Evolutionary conservation across 2,797 vertebrate genomes (phyloP), one percentile per base, ranked within the genome.

Genomic region (Sebastes matsubarae): DNA sequence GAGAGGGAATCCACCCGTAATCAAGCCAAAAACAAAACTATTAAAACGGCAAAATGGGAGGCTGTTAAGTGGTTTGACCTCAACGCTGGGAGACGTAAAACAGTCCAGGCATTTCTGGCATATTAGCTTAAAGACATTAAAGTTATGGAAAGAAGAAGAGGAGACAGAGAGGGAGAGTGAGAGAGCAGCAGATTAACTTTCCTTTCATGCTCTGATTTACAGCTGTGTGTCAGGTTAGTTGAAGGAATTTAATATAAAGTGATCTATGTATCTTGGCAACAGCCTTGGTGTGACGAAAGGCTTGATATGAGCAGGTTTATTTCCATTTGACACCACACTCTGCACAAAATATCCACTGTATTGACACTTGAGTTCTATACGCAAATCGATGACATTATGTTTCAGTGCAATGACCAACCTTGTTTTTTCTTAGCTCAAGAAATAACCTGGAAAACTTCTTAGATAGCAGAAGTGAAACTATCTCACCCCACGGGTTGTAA

Each of bases 171-270:
- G 16, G 8, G 29, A 3, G 64, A 71, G 22, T 34, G 20, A 20
- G 46, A 80, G 73, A 82, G 86, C 88, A 92, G 61, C 73, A 87
- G 79, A 86, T 89, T 89, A 87, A 87, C 83, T 89, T 85, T 86
- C 59, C 83, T 93, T 93, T 94, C 89, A 92, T 81, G 80, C 88
- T 84, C 87, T 93, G 92, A 94, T 95, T 95, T 95, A 93, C 92
- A 86, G 89, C 92, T 63, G 87, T 85, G 91, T 93, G 92, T 94
- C 93, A 92, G 66, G 66, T 85, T 80, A 77, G 81, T 65, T 80
- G 77, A 87, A 92, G 88, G 91, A 94, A 93, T 94, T 93, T 95
- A 94, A 95, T 96, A 93, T 95, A 90, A 91, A 90, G 86, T 94
- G 93, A 96, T 94, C 83, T 88, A 94, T 94, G 92, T 89, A 75